Base-by-base conservation (phyloP, 2,888 invertebrate species). In the Ochropleura leucogaster region DNA sequence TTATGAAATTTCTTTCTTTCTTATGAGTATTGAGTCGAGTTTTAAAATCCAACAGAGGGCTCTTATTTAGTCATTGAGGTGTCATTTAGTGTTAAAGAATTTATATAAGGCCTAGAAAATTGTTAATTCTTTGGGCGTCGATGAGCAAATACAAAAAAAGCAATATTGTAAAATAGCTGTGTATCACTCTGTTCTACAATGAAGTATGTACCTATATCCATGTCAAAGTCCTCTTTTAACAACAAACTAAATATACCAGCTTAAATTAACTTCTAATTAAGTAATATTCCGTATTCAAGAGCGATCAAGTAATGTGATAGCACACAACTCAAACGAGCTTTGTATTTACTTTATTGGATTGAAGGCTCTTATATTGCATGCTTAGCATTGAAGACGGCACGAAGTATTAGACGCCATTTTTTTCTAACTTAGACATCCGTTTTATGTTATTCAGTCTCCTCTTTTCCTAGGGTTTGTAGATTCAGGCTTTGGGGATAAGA, bases 381-480 rank as follows among this genome's bases (percentile, higher is more conserved):
- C 44, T 72, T 81, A 69, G 69, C 80, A 80, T 80, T 80, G 82
- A 80, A 72, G 49, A 67, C 40, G 10, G 66, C 82, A 70, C 69
- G 77, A 80, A 72, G 63, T 59, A 46, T 30, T 55, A 55, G 49
- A 64, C 20, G 44, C 30, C 16, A 59, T 59, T 53, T 62, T 68
- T 72, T 65, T 62, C 12, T 9, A 66, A 12, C 8, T 51, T 44
- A n/a, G 40, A 49, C 49, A 51, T 62, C 14, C 14, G 49, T 51
- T n/a, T 74, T 30, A 16, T 16, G 16, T 49, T 64, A 30, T 73
- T 73, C 10, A 12, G 8, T 20, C 14, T 62, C n/a, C 7, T 44
- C n/a, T 62, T 44, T 44, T n/a, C 8, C 0, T 1, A 59, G 8
- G 4, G 40, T 1, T 59, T 59, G 30, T 59, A 16, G 7, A 30